These are phyloP conservation scores for Drosophila ustulata DNA, from an alignment of 2,888 invertebrate species.

Conservation along the genomic window DNA sequence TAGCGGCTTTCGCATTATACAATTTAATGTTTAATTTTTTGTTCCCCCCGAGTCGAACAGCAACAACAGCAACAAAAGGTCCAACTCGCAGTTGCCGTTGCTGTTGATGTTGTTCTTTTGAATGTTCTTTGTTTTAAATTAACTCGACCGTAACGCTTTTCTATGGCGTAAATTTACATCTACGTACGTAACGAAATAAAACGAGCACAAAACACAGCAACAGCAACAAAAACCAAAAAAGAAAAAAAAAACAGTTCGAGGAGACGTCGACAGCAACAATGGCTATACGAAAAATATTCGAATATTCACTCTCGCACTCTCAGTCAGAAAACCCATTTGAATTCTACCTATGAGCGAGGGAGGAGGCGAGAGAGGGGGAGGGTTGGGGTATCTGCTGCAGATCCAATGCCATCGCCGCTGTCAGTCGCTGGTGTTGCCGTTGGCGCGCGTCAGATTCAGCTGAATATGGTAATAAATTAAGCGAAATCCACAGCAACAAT, in stretches of 20 bases:
- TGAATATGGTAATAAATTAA: constrained; percentile 83
- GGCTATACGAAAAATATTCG: constrained; percentile 41
- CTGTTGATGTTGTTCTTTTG: constrained; percentile 81
- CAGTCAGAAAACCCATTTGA: constrained; percentile 60
- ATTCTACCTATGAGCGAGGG: constrained; percentile 45
- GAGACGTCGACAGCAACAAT: constrained; percentile 73
- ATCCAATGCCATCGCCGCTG: constrained; percentile 56
- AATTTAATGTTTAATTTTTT: constrained; percentile 79
- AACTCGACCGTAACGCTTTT: constrained; percentile 85
- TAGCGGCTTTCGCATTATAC: constrained; percentile 79
- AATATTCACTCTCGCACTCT: constrained; percentile 20
- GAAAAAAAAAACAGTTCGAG: constrained; percentile 64
- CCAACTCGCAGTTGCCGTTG: constrained; percentile 65
- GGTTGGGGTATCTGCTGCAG: constrained; percentile 29
- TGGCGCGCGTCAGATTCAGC: constrained; percentile 75
- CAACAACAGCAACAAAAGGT: constrained; percentile 47
- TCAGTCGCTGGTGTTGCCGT: constrained; percentile 62
- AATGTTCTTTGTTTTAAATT: constrained; percentile 84
- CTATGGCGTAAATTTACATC: constrained; percentile 84
- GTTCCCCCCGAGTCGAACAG: constrained; percentile 41
- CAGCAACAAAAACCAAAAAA: constrained; percentile 26
- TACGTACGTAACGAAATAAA: constrained; percentile 77
- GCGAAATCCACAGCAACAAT: constrained; percentile 60
- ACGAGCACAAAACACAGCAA: constrained; percentile 44
- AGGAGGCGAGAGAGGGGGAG: not conserved